Evolutionary conservation across 1,140 invertebrate species (phyloP), one percentile per base, ranked within the genome.

Genomic region (Harlomillsia oculata): DNA sequence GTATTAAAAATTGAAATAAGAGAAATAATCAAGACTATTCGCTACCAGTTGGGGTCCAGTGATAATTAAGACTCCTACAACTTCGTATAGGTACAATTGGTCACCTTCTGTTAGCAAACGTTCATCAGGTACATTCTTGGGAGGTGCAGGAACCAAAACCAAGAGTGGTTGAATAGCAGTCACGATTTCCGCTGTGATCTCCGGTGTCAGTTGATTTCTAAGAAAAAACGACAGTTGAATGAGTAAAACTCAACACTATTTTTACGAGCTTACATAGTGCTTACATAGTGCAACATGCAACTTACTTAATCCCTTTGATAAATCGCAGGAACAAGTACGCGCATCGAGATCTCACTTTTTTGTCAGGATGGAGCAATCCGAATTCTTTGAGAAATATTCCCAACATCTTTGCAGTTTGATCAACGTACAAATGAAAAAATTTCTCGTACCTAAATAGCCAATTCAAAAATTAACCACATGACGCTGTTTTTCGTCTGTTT

Each of bases 21-120:
- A 2, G 30, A 41, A 30, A 18, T 20, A 5, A 20, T 25, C 39
- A 20, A 14, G 29, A 41, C 64, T 62, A 65, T 77, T 74, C 68
- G 73, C 68, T 26, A 69, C 65, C 21, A 71, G 64, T 44, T 73
- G 71, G 49, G 70, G 67, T 49, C 72, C 71, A 28, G 72, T 71
- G 4, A 80, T 71, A 45, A 80, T 76, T 8, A 80, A 67, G 48
- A 75, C 71, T 6, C 75, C 74, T 28, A 76, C 75, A 32, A 78
- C 76, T 70, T 80, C 79, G 63, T 77, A 80, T 16, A 80, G 64
- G 64, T 76, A 78, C 5, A 79, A 65, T 60, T 80, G 78, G 62
- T 80, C 79, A 60, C 78, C 76, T 25, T 68, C 66, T 1, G 73
- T 72, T 14, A 78, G 60, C 11, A 70, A 46, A 18, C 69, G 66